Percentiles rank a stretch among this genome's conserved stretches.
Evolutionary conservation across 2,797 vertebrate genomes (phyloP).

Genomic region (Spheniscus humboldti): DNA sequence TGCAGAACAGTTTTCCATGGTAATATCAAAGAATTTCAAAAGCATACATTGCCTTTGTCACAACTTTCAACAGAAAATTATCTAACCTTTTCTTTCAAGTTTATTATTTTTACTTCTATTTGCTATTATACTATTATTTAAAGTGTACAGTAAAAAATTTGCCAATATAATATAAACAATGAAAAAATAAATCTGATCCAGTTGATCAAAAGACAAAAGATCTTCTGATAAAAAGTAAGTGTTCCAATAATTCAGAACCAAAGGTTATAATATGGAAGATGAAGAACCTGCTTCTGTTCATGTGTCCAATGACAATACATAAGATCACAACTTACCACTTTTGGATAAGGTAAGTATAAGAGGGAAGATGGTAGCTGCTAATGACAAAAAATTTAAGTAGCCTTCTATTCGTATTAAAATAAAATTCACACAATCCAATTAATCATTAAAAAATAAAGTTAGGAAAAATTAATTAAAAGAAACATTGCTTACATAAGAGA

Average conservation of each 20-base stretch:
- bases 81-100: neutral
- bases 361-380: neutral
- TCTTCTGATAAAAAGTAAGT: neutral
- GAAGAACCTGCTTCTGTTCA: neutral
- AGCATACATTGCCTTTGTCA: neutral
- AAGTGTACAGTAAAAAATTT: neutral
- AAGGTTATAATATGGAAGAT: neutral
- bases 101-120: neutral
- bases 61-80: neutral
- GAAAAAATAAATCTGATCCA: neutral
- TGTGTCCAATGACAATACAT: neutral
- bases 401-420: neutral
- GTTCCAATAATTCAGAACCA: neutral
- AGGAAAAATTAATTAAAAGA: neutral
- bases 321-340: neutral
- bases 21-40: neutral
- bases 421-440: neutral
- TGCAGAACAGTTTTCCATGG: neutral
- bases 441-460: neutral
- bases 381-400: neutral
- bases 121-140: neutral
- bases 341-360: neutral
- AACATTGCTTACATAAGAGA: constrained; percentile 88
- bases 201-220: neutral
- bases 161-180: neutral